Evolutionary conservation across 2,888 invertebrate species (phyloP).

Genomic region (Criorhina ranunculi): DNA sequence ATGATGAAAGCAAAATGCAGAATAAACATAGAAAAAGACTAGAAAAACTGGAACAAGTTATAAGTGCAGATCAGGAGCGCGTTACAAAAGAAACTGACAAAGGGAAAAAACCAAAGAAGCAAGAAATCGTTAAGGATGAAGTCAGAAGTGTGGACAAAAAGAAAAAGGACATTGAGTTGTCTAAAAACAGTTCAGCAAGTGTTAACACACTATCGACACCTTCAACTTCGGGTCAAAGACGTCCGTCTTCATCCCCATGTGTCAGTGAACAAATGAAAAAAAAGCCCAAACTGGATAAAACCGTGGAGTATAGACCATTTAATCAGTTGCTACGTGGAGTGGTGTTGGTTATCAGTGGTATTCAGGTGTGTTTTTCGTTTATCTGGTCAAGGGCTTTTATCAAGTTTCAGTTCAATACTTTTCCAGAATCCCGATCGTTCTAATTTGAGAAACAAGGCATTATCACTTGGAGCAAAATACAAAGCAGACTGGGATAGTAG

Average conservation of each 20-base stretch:
- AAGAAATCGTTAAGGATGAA: not conserved
- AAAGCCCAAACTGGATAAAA: constrained; percentile 79
- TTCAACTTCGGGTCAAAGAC: constrained; percentile 34
- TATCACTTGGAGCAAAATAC: constrained; percentile 92
- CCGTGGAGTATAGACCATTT: constrained; percentile 85
- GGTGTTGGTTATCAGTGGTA: constrained; percentile 93
- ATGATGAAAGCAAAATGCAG: constrained; percentile 81
- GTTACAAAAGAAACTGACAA: constrained; percentile 79
- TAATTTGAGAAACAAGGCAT: constrained; percentile 88
- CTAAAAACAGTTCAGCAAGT: constrained; percentile 18
- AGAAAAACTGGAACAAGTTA: constrained; percentile 84
- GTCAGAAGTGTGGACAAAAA: constrained; percentile 9
- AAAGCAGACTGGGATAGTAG: constrained; percentile 89
- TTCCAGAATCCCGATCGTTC: constrained; percentile 90
- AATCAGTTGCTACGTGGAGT: constrained; percentile 88
- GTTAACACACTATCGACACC: constrained; percentile 2
- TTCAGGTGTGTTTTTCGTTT: constrained; percentile 82
- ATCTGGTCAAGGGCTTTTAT: too few species aligned
- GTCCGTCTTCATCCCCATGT: constrained; percentile 77
- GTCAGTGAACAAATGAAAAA: constrained; percentile 79
- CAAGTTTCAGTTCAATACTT: not conserved
- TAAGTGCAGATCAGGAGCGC: constrained; percentile 80
- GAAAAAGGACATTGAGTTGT: not conserved
- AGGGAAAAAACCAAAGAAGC: constrained; percentile 53
- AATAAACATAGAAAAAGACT: constrained; percentile 84